phyloP scores from a whole-genome alignment of 2,888 invertebrate species.

The Drosophila tripunctata region DNA sequence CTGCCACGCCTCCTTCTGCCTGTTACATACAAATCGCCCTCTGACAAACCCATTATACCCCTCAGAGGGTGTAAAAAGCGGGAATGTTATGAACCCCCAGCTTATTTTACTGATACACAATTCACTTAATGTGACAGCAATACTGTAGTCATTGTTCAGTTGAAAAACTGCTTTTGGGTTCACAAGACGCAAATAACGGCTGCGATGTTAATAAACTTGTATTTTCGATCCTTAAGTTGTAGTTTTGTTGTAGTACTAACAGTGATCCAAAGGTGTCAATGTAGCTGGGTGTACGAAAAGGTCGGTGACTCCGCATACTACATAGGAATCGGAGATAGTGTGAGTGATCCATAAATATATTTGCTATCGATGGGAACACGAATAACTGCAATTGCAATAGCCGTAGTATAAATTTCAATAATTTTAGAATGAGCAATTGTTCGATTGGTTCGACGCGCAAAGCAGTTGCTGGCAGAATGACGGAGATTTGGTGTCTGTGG shows the following conservation, averaged over 20 bases:
- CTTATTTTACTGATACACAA: no score
- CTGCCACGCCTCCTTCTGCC: no score
- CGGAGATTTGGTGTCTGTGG: conserved; percentile 42
- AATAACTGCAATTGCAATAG: not conserved
- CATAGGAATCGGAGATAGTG: conserved; percentile 29
- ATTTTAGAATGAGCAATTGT: not conserved
- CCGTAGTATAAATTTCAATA: not conserved
- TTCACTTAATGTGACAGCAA: no score
- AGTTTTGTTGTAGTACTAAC: no score
- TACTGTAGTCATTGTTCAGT: no score
- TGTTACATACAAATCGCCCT: no score
- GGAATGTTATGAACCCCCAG: no score
- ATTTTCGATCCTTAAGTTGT: not conserved
- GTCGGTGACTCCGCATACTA: conserved; percentile 24
- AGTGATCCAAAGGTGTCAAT: not conserved
- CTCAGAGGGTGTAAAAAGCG: no score
- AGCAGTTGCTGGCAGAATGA: conserved; percentile 10
- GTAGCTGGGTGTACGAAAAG: not conserved
- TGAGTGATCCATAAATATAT: conserved; percentile 3
- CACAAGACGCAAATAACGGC: not conserved
- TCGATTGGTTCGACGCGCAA: conserved; percentile 46
- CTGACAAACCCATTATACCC: no score
- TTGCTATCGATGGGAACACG: not conserved
- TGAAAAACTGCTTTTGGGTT: no score
- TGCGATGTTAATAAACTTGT: not conserved